Base-by-base conservation (phyloP, 2,797 vertebrate genomes). In the Malacoctenus gilli region DNA sequence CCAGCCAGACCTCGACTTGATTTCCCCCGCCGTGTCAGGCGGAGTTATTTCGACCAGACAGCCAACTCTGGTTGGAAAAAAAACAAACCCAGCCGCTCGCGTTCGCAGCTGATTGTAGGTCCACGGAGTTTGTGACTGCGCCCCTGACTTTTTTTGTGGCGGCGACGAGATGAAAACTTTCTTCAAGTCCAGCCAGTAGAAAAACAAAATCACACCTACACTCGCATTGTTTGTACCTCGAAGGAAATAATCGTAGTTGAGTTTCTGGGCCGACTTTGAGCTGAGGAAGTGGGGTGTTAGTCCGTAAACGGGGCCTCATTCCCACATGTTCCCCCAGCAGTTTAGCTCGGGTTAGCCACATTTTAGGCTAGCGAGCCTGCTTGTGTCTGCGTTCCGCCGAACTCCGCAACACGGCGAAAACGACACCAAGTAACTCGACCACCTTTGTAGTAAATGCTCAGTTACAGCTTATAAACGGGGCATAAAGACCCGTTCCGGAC, bases 341-440 rank as follows among this genome's bases (percentile, higher is more conserved):
- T 63, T 87, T 36, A 88, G 85, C 85, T 85, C 0, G 42, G 7
- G 75, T 83, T 89, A 89, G 88, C 87, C 68, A 77, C 82, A 66
- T 77, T 68, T 75, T 19, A 54, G 64, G 87, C 87, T 89, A 89
- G 73, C 84, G 55, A 71, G 51, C 15, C 64, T 43, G 75, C 31
- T 32, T 65, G 79, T n/a, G n/a, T n/a, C n/a, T n/a, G n/a, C n/a
- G n/a, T 63, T 71, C 10, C 70, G 60, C 56, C 20, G 32, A 78
- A 85, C 80, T 80, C 77, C 63, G 8, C 19, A 8, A 28, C 25
- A 5, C 5, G 9, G 25, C 25, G 25, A 65, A 39, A 77, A 66
- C 67, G 55, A 16, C 2, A 3, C 13, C 40, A 13, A n/a, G 7
- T 25, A 48, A 73, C 53, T 59, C 18, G 2, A 18, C 54, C 13